phyloP scores from a whole-genome alignment of 2,113 vertebrate species.

The Oreotrochilus melanogaster region DNA sequence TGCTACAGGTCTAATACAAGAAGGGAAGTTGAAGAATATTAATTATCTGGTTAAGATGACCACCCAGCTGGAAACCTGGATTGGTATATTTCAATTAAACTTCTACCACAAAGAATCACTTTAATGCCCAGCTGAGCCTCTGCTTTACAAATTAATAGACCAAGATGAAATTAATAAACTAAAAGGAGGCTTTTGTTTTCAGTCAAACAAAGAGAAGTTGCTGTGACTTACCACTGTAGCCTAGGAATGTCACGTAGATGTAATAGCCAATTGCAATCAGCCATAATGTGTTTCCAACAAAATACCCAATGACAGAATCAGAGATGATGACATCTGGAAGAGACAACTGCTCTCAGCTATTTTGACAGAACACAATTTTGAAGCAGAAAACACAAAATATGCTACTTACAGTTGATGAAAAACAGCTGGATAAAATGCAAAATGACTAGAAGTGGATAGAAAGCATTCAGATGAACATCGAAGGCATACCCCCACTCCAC shows the following conservation, averaged over 20 bases:
- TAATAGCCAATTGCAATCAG: slow-evolving; percentile 94
- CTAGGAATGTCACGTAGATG: slow-evolving; percentile 96
- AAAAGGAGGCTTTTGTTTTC: not conserved
- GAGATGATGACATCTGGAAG: slow-evolving; percentile 89
- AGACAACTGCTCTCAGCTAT: slow-evolving; percentile 44
- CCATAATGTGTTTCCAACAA: slow-evolving; percentile 93
- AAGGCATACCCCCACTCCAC: slow-evolving; percentile 99
- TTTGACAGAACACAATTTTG: not conserved
- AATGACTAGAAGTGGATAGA: slow-evolving; percentile 95
- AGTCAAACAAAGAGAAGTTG: not conserved
- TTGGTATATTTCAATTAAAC: not conserved
- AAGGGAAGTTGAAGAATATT: not conserved
- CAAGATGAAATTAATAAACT: not conserved
- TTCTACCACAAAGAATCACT: not conserved
- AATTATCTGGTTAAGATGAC: not conserved
- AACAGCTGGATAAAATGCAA: slow-evolving; percentile 97
- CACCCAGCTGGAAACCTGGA: not conserved
- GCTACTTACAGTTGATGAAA: slow-evolving; percentile 95
- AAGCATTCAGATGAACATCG: slow-evolving; percentile 97
- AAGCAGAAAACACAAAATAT: not conserved
- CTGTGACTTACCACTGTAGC: slow-evolving; percentile 91
- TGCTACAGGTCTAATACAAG: not conserved
- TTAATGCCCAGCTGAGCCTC: not conserved
- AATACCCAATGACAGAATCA: slow-evolving; percentile 83
- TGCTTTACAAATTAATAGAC: not conserved